These are phyloP conservation scores for Drosophila percnosoma DNA, from an alignment of 2,888 invertebrate genomes.

Conservation along the genomic window DNA sequence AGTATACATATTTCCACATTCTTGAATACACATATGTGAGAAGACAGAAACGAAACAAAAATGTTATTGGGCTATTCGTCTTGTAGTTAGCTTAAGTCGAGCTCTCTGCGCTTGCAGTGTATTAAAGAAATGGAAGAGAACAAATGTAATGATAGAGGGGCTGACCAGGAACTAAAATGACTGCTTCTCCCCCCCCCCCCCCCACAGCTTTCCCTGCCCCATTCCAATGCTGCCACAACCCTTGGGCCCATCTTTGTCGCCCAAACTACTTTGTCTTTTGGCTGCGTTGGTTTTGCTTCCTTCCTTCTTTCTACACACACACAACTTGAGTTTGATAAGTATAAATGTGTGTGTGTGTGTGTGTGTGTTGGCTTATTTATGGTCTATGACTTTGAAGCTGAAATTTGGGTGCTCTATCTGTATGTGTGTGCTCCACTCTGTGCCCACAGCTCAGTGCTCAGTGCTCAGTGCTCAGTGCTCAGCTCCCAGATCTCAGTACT, in stretches of 20 bases:
- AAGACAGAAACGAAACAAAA: neutral
- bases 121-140: conserved; percentile 31
- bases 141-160: conserved; percentile 24
- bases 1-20: neutral
- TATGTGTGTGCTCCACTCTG: conserved; percentile 2
- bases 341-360: conserved; percentile 18
- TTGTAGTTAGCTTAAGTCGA: neutral
- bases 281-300: conserved; percentile 22
- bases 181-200: neutral
- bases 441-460: conserved; percentile 13
- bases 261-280: conserved; percentile 61
- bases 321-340: conserved; percentile 41
- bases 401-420: conserved; percentile 27
- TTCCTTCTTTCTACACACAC: conserved; percentile 9
- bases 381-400: conserved; percentile 52
- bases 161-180: conserved; percentile 30
- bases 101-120: conserved; percentile 26
- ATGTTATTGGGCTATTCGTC: neutral
- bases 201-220: too few relatives aligned
- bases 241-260: conserved; percentile 40
- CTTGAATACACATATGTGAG: neutral
- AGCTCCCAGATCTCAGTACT: conserved; percentile 10
- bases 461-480: conserved; percentile 15
- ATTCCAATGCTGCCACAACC: neutral
- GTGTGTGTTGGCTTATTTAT: conserved; percentile 68